Evolutionary conservation across 1,140 invertebrate genomes (phyloP).

Genomic region (Potamilus streckersoni): DNA sequence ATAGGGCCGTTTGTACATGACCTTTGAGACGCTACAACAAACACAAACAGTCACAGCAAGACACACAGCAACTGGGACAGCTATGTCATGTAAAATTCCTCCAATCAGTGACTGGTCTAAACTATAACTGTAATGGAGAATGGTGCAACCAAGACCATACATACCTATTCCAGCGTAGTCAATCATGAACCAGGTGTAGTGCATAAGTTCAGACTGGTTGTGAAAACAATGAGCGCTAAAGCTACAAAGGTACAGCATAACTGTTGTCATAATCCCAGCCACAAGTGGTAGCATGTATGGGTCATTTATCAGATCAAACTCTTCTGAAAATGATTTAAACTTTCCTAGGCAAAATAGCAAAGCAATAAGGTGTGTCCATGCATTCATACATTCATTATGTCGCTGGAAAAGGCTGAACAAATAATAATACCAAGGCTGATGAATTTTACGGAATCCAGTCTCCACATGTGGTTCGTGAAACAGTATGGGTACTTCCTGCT

Average conservation of each 20-base stretch:
- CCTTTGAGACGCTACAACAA: slow-evolving; percentile 58
- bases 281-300: slow-evolving; percentile 62
- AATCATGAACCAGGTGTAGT: slow-evolving; percentile 65
- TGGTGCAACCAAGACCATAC: slow-evolving; percentile 63
- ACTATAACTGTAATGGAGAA: slow-evolving; percentile 62
- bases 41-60: slow-evolving; percentile 53
- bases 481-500: slow-evolving; percentile 54
- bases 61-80: slow-evolving; percentile 45
- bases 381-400: slow-evolving; percentile 68
- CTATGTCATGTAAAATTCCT: slow-evolving; percentile 37
- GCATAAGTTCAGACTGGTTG: slow-evolving; percentile 59
- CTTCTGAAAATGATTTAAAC: slow-evolving; percentile 37
- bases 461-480: slow-evolving; percentile 65
- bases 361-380: slow-evolving; percentile 66
- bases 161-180: slow-evolving; percentile 66
- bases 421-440: slow-evolving; percentile 66
- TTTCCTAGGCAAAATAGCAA: slow-evolving; percentile 43
- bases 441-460: slow-evolving; percentile 61
- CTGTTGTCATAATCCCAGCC: slow-evolving; percentile 55
- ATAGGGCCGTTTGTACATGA: slow-evolving; percentile 59
- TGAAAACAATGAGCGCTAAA: slow-evolving; percentile 61
- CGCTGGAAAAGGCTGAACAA: slow-evolving; percentile 62
- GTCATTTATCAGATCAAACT: slow-evolving; percentile 59
- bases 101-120: slow-evolving; percentile 45
- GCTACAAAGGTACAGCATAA: slow-evolving; percentile 60